Conservation (phyloP, 2,113 vertebrate genomes). For the Thalassarche chlororhynchos region DNA sequence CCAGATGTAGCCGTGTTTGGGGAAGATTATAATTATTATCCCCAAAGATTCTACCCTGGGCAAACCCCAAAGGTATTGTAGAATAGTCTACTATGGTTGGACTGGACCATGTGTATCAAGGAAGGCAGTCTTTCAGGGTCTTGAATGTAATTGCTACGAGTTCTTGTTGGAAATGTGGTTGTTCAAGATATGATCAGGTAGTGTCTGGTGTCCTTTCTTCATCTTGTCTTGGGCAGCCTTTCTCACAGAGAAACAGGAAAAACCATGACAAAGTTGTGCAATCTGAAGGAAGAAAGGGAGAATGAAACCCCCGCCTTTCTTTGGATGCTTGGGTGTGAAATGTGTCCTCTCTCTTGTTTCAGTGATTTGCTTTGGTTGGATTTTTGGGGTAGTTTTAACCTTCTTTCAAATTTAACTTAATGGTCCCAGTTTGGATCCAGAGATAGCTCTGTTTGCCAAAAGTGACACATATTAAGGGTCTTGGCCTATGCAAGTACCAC, state of each 20-base stretch:
- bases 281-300: background rate
- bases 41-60: background rate
- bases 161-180: background rate
- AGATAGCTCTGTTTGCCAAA: background rate
- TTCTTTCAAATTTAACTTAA: background rate
- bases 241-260: background rate
- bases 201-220: background rate
- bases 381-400: background rate
- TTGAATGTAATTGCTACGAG: rapidly evolving
- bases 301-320: background rate
- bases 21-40: background rate
- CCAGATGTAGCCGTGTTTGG: background rate
- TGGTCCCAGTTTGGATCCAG: background rate
- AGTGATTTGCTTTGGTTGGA: background rate
- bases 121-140: background rate
- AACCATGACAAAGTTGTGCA: background rate
- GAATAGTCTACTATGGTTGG: background rate
- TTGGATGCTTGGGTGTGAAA: background rate
- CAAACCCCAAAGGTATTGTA: background rate
- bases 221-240: background rate
- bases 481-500: background rate
- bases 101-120: background rate
- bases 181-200: background rate
- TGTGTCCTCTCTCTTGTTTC: background rate
- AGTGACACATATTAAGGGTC: background rate